phyloP scores from a whole-genome alignment of 1,140 invertebrate species.

The Megalopta genalis region DNA sequence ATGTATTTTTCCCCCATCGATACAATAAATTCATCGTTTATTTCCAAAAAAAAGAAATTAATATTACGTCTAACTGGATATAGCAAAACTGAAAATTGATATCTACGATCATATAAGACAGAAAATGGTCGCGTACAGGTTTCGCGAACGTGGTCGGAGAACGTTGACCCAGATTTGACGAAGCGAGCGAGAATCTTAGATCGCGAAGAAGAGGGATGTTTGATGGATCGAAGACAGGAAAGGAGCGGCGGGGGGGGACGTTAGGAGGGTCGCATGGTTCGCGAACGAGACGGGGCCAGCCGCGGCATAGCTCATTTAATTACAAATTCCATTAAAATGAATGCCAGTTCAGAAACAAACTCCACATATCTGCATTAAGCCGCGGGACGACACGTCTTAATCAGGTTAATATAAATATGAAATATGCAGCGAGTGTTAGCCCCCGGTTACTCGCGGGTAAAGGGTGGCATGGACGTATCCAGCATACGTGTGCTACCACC shows the following conservation, averaged over 20 bases:
- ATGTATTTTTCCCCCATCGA: too few relatives aligned
- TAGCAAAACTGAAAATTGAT: too few relatives aligned
- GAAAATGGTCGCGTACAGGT: too few relatives aligned
- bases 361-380: conserved; percentile 80
- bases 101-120: too few relatives aligned
- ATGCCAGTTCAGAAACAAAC: conserved; percentile 80
- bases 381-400: conserved; percentile 78
- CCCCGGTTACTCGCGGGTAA: conserved; percentile 66
- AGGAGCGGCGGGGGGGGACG: not conserved
- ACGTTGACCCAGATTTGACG: conserved; percentile 29
- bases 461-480: conserved; percentile 63
- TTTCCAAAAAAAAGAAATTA: too few relatives aligned
- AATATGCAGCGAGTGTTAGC: conserved; percentile 79
- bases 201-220: not conserved
- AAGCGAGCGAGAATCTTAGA: too few relatives aligned
- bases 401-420: conserved; percentile 82
- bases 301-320: conserved; percentile 77
- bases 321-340: conserved; percentile 80
- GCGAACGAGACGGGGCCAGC: conserved; percentile 61
- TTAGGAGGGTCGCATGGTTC: not conserved
- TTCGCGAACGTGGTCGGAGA: not conserved
- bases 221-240: conserved; percentile 5
- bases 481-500: conserved; percentile 70
- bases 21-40: too few relatives aligned
- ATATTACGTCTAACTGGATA: too few relatives aligned